These are phyloP conservation scores for Whitmania pigra DNA, from an alignment of 1,140 invertebrate species.

Conservation along the genomic window DNA sequence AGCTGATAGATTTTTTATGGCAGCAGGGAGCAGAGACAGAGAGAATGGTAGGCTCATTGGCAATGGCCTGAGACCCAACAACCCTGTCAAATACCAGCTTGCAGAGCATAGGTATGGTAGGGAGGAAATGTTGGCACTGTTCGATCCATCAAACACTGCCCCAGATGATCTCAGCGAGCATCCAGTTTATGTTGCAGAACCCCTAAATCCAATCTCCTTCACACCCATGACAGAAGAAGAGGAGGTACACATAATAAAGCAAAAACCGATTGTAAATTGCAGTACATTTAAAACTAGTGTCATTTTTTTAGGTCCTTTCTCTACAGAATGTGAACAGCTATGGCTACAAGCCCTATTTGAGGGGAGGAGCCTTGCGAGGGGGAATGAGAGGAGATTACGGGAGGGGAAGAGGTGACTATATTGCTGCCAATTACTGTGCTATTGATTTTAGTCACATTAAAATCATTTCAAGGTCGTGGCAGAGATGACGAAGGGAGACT, in stretches of 20 bases:
- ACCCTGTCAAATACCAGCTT: slow-evolving; percentile 1
- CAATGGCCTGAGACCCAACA: no score
- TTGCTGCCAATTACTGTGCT: background rate
- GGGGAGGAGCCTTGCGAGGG: background rate
- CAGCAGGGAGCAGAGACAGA: no score
- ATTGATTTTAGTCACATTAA: background rate
- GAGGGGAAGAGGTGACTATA: background rate
- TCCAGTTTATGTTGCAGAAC: background rate
- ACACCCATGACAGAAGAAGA: background rate
- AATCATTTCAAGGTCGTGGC: background rate
- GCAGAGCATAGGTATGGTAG: slow-evolving; percentile 7
- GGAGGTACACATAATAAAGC: background rate
- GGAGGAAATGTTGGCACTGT: slow-evolving; percentile 9
- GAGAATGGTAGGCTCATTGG: no score
- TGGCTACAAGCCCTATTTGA: background rate
- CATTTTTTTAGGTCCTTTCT: no score
- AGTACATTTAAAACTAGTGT: no score
- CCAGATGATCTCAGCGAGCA: background rate
- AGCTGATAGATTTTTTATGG: no score
- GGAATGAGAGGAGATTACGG: slow-evolving; percentile 3
- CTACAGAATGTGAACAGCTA: background rate
- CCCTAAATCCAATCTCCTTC: background rate
- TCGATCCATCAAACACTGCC: background rate
- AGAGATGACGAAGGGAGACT: background rate
- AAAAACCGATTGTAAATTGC: no score